Percentiles rank a stretch among this genome's conserved stretches.
Conservation (phyloP, 2,797 vertebrate genomes). For the Eremophila alpestris region DNA sequence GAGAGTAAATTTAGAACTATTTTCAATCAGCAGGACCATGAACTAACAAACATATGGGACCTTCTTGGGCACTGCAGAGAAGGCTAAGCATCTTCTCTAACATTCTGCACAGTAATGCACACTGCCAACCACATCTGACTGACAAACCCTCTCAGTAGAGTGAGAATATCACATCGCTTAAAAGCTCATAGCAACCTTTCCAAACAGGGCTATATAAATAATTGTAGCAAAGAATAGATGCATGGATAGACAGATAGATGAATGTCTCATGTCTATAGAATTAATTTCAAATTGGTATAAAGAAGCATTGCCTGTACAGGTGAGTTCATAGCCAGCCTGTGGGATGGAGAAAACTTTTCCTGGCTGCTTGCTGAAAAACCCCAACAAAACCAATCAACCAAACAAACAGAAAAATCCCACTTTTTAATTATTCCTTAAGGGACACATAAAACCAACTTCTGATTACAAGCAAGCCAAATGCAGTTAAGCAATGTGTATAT, state of each 20-base stretch:
- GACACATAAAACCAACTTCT: background rate
- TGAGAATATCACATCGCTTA: background rate
- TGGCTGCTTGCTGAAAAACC: background rate
- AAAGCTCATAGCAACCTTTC: background rate
- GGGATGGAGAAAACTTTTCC: background rate
- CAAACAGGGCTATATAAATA: background rate
- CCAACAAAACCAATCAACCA: background rate
- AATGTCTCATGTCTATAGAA: background rate
- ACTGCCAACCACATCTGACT: background rate
- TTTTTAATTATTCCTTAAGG: conserved; percentile 9
- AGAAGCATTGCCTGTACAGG: background rate
- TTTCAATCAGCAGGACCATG: background rate
- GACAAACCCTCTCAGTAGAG: background rate
- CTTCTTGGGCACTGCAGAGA: background rate
- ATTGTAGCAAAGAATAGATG: background rate
- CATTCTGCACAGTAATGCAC: background rate
- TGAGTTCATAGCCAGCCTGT: background rate
- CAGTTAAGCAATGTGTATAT: background rate
- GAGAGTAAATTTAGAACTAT: background rate
- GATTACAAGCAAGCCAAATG: background rate
- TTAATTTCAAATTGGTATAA: background rate
- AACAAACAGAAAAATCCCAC: rapidly evolving
- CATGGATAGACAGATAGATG: background rate
- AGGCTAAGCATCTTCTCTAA: background rate
- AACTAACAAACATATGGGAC: background rate